A percentile compares a stretch with the other conserved stretches of the same genome.
These are phyloP conservation scores for Trichogramma evanescens DNA, from an alignment of 2,888 invertebrate genomes.

Conservation along the genomic window DNA sequence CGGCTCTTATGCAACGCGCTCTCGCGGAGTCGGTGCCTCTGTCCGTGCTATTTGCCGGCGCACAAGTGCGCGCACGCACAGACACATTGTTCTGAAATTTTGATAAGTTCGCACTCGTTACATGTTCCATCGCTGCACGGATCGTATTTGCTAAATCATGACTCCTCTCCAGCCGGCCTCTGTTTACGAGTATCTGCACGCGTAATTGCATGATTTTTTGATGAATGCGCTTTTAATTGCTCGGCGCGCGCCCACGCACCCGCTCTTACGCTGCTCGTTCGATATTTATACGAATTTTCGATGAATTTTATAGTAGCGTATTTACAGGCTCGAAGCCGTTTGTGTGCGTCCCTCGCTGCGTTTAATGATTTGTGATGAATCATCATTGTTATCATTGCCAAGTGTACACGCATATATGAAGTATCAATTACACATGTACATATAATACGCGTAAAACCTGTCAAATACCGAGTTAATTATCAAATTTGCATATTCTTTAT, in stretches of 20 bases:
- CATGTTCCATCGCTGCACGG: conserved; percentile 1
- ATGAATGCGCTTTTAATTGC: conserved; percentile 22
- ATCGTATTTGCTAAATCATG: background rate
- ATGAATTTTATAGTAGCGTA: no score
- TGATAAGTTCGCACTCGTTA: conserved; percentile 14
- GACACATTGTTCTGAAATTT: conserved; percentile 7
- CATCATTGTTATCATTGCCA: no score
- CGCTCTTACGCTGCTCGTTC: background rate
- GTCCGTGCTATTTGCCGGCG: no score
- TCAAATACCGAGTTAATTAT: no score
- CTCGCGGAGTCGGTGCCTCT: background rate
- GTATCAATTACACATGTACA: no score
- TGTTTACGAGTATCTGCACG: conserved; percentile 8
- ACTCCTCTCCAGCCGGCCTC: background rate
- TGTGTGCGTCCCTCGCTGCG: no score
- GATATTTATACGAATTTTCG: no score
- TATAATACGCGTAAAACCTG: no score
- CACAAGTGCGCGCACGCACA: background rate
- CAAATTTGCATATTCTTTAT: no score
- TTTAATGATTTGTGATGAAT: no score
- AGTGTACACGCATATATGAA: no score
- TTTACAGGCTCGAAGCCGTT: no score
- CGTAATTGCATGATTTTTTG: conserved; percentile 21
- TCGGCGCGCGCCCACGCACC: background rate
- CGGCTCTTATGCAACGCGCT: background rate